Base-by-base conservation (phyloP, 2,888 invertebrate genomes). In the Diabrotica balteata region DNA sequence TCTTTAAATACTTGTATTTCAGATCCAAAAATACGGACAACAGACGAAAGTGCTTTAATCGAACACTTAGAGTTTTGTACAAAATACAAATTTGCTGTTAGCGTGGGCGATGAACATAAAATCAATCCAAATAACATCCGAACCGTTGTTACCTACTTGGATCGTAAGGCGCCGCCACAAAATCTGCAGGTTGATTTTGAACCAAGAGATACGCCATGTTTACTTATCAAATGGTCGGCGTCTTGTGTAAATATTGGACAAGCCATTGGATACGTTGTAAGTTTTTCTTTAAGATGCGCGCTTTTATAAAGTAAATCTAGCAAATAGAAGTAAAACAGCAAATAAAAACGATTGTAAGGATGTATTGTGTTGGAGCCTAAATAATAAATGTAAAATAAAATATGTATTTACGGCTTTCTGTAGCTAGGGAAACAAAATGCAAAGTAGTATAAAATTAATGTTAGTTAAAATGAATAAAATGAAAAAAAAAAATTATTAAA, bases 221-320 rank as follows among this genome's bases (percentile, higher is more conserved):
- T 80, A 67, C 72, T 77, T 52, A 77, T 80, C 59, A 77, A 74
- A 71, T 80, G 80, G 80, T 78, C 79, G 54, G 76, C 80, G 8
- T 77, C 80, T 52, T 80, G 80, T 70, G 69, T 79, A 59, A 80
- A 77, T 71, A 76, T 79, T 52, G 77, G 75, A n/a, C 68, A 74
- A 54, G 77, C 78, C 17, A 72, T 78, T 17, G 78, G 78, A 62
- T 80, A 80, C 65, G 75, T 76, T 67, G 80, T 80, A 75, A 79
- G 79, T 73, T 65, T 47, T 7, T 47, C 47, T 47, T 47, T 47
- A 9, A 47, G 32, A 32, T 32, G 32, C 32, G 32, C 1, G 32
- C 32, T 32, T 32, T 32, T 32, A 32, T 32, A 32, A 32, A 32
- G 5, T 32, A 32, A 32, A 32, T 32, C 32, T 32, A 32, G 32